Evolutionary conservation across 2,113 vertebrate species (phyloP).

Genomic region (Cichladusa arquata): DNA sequence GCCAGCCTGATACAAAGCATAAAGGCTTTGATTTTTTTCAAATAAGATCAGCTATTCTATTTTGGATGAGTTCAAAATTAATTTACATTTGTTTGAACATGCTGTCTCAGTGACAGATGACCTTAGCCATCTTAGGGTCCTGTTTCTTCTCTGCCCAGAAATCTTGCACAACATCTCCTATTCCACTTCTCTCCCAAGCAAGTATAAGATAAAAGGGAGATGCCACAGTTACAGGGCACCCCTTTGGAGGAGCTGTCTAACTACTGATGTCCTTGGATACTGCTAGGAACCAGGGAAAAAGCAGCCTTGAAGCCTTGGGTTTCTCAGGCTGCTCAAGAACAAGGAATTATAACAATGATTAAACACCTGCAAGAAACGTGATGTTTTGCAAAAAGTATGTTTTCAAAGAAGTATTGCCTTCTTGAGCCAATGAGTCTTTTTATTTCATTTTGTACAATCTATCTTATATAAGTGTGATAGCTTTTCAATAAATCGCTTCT

Average conservation of each 20-base stretch:
- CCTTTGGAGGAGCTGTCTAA: background rate
- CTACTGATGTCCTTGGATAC: background rate
- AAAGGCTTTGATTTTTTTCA: background rate
- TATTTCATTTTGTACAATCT: too few species aligned
- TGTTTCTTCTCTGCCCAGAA: background rate
- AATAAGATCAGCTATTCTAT: background rate
- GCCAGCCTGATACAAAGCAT: background rate
- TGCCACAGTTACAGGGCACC: background rate
- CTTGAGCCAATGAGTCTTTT: too few species aligned
- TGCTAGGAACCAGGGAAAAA: too few species aligned
- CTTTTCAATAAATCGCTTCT: too few species aligned
- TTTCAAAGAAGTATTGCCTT: too few species aligned
- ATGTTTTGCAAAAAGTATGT: too few species aligned
- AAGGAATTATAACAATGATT: too few species aligned
- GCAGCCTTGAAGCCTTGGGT: too few species aligned
- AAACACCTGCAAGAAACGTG: too few species aligned
- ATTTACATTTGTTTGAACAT: background rate
- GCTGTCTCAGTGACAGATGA: background rate
- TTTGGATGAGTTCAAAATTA: background rate
- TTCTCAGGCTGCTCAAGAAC: too few species aligned
- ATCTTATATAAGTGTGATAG: too few species aligned
- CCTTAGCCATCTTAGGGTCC: background rate
- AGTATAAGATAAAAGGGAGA: background rate
- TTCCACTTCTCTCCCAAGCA: background rate
- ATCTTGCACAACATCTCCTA: background rate